Evolutionary conservation across 1,140 invertebrate genomes (phyloP).

Genomic region (Solen grandis): DNA sequence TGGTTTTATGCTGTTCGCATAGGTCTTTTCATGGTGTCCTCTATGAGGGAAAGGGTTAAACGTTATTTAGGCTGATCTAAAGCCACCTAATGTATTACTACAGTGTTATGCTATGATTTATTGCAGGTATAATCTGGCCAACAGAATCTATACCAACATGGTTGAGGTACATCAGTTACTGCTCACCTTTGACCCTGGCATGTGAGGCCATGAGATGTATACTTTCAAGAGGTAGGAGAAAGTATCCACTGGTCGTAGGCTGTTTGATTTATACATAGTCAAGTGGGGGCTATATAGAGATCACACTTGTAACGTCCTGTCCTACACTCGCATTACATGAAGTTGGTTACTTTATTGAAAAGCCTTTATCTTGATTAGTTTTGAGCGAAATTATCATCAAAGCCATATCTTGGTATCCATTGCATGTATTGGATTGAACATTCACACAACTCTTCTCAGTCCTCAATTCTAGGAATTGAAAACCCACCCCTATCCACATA

Average conservation of each 20-base stretch:
- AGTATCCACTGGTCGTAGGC: too few species aligned
- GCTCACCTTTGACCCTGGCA: conserved; percentile 94
- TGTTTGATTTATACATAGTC: too few species aligned
- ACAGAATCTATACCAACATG: conserved; percentile 95
- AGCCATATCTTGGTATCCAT: background rate
- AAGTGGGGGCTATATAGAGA: background rate
- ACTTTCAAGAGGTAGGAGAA: conserved; percentile 87
- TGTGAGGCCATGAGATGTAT: conserved; percentile 94
- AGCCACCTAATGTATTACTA: too few species aligned
- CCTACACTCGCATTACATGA: background rate
- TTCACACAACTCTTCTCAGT: too few species aligned
- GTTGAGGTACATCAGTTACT: conserved; percentile 90
- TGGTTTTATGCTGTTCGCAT: too few species aligned
- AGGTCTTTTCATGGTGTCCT: too few species aligned
- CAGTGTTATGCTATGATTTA: too few species aligned
- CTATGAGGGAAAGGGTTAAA: too few species aligned
- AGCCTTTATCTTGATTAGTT: background rate
- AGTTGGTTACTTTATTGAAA: background rate
- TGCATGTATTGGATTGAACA: too few species aligned
- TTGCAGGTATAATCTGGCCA: conserved; percentile 93
- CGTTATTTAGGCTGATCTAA: too few species aligned
- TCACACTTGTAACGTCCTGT: background rate
- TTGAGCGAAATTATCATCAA: background rate
- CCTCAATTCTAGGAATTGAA: too few species aligned
- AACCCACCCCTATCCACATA: too few species aligned